Percentiles rank a stretch among this genome's conserved stretches.
Evolutionary conservation across 2,888 invertebrate genomes (phyloP).

Genomic region (Metopia argyrocephala): DNA sequence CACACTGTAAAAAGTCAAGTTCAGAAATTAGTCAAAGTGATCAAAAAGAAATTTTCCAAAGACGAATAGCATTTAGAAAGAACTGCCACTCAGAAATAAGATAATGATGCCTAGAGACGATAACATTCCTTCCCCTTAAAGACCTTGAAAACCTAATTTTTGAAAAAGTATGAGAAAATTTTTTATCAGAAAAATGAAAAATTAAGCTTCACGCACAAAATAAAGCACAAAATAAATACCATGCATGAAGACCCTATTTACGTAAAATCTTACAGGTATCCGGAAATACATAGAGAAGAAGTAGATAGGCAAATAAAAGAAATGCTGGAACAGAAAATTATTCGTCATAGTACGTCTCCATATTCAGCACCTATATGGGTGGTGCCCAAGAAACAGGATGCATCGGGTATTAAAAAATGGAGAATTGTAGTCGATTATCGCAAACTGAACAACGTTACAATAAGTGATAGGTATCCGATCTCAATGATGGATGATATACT

Average conservation of each 20-base stretch:
- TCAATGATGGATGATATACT: background rate
- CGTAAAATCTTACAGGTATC: background rate
- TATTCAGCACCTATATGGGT: constrained; percentile 48
- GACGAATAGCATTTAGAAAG: too few relatives aligned
- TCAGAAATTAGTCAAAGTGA: too few relatives aligned
- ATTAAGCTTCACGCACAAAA: background rate
- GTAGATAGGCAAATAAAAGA: background rate
- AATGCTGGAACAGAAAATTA: constrained; percentile 9
- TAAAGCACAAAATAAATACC: background rate
- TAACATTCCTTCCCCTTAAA: too few relatives aligned
- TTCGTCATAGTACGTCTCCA: constrained; percentile 42
- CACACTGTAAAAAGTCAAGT: too few relatives aligned
- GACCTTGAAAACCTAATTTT: too few relatives aligned
- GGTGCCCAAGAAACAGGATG: background rate
- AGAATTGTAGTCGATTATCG: background rate
- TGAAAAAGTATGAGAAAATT: background rate
- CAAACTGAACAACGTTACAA: background rate
- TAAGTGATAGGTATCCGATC: background rate
- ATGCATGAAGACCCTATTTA: background rate
- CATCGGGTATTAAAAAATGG: background rate
- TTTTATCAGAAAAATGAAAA: constrained; percentile 1
- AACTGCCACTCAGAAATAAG: too few relatives aligned
- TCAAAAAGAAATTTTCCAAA: too few relatives aligned
- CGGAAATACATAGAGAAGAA: background rate
- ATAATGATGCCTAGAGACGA: too few relatives aligned